These are phyloP conservation scores for Ceratina calcarata DNA, from an alignment of 1,140 invertebrate genomes.

Conservation along the genomic window DNA sequence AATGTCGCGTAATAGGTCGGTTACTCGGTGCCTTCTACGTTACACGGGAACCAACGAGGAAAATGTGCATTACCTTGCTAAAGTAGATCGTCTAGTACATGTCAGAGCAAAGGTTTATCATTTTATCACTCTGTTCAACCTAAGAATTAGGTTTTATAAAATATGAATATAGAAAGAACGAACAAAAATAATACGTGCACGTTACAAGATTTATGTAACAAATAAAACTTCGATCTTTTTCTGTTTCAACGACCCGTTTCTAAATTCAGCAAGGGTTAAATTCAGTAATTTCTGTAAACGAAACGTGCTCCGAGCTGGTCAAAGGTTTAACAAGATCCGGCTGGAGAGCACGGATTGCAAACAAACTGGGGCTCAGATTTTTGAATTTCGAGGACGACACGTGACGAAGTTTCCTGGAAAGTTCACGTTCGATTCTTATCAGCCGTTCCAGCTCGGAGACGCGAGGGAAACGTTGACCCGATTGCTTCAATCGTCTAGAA, in stretches of 20 bases:
- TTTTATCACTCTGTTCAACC: conserved; percentile 47
- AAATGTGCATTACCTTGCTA: conserved; percentile 33
- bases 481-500: conserved; percentile 2
- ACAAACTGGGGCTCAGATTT: neutral
- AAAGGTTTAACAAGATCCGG: neutral
- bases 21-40: conserved; percentile 38
- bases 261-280: neutral
- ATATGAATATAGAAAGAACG: no score
- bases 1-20: conserved; percentile 30
- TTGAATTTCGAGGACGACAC: conserved; percentile 45
- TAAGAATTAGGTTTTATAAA: conserved; percentile 32
- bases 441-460: neutral
- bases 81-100: conserved; percentile 44
- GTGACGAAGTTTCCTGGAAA: conserved; percentile 32
- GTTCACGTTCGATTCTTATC: conserved; percentile 60
- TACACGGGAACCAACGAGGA: conserved; percentile 12
- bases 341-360: neutral
- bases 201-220: no score
- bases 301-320: neutral
- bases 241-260: neutral
- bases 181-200: no score
- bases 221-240: neutral
- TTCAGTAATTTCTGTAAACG: conserved; percentile 2
- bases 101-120: conserved; percentile 59
- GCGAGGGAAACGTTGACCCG: conserved; percentile 50